These are phyloP conservation scores for Corella eumyota DNA, from an alignment of 23 tunicate genomes.

Conservation along the genomic window DNA sequence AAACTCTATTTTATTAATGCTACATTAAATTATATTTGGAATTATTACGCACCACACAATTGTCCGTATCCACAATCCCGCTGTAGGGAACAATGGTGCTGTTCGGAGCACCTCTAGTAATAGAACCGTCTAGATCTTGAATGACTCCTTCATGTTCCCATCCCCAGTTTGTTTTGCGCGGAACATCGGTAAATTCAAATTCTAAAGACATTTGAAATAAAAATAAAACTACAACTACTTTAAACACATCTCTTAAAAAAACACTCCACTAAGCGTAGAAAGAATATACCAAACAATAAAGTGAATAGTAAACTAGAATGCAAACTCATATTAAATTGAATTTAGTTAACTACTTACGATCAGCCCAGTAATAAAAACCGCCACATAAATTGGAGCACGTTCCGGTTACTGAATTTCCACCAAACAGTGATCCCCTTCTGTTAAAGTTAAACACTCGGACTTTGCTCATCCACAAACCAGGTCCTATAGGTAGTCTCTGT, in stretches of 20 bases:
- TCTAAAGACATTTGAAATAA: neutral
- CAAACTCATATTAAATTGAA: no score
- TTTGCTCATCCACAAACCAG: constrained; percentile 15
- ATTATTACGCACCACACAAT: constrained; percentile 14
- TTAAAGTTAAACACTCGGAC: constrained; percentile 36
- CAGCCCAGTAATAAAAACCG: constrained; percentile 43
- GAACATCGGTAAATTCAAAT: constrained; percentile 9
- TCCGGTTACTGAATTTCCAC: constrained; percentile 30
- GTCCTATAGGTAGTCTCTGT: constrained; percentile 51
- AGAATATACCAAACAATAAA: no score
- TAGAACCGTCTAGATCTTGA: constrained; percentile 60
- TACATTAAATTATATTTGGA: no score
- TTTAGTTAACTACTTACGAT: no score
- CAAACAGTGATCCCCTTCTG: constrained; percentile 21
- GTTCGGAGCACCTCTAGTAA: constrained; percentile 11
- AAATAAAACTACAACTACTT: neutral
- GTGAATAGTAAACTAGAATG: no score
- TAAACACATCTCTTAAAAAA: no score
- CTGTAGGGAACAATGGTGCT: constrained; percentile 29
- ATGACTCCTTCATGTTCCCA: constrained; percentile 89
- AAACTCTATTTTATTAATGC: no score
- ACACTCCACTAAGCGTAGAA: no score
- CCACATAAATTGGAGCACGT: constrained; percentile 63
- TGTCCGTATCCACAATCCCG: constrained; percentile 14
- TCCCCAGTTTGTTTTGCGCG: constrained; percentile 22